Evolutionary conservation across 2,888 invertebrate genomes (phyloP), one percentile per base, ranked within the genome.

Genomic region (Cephus runcator): DNA sequence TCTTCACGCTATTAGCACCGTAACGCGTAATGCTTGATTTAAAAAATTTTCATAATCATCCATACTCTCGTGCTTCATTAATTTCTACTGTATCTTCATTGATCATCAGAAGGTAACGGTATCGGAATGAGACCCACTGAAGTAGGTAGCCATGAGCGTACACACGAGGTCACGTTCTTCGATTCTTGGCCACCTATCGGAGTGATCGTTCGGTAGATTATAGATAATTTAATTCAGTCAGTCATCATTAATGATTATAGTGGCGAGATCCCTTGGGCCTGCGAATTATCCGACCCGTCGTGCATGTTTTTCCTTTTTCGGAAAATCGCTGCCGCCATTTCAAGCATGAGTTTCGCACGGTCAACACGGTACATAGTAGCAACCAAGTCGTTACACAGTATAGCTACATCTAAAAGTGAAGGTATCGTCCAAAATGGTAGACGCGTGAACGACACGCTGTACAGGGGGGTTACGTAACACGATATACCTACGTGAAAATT

Each of bases 221-320:
- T 82, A 81, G 88, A 88, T 90, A 88, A 91, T 90, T 89, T 87
- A 87, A 90, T 88, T 90, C 90, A 89, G 87, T 88, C 88, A 87
- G 87, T 87, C 84, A 85, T 87, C 87, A 79, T 85, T 88, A 88
- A 86, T 87, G 88, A 90, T 88, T 87, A 88, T 83, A 85, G 86
- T 84, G 84, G 78, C 80, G 79, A 79, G 73, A 6, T 34, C 75
- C 69, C n/a, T n/a, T 31, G 69, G 75, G 78, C 75, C 77, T 75
- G 77, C 75, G 80, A 76, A 85, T 85, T 85, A 83, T 80, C 77
- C 80, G 75, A 40, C 71, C 74, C 71, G 69, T 36, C 33, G 12
- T 31, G 74, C 35, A 23, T 35, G 12, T 23, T 35, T 74, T 11
- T 35, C 30, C 35, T n/a, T 34, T 74, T 74, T 74, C 74, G 74